Evolutionary conservation across 2,113 vertebrate species (phyloP).

Genomic region (Pyrgilauda ruficollis): DNA sequence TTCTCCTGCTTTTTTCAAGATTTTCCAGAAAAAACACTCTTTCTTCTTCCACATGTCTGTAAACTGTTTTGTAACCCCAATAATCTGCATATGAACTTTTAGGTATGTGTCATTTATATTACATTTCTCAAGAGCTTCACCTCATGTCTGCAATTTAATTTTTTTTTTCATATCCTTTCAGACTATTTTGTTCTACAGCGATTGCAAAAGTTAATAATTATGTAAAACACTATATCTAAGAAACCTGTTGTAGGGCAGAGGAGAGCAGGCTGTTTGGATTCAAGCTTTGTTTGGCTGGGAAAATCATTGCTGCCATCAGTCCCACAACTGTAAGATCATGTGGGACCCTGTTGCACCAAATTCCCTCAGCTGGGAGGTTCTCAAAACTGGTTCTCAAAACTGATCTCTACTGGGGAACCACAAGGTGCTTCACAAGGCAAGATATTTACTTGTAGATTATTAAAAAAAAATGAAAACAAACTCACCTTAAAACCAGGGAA

Average conservation of each 20-base stretch:
- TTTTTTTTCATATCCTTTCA: neutral
- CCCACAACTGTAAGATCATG: neutral
- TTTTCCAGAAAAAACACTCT: neutral
- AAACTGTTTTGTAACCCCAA: neutral
- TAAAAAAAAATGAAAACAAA: accelerated
- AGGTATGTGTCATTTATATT: neutral
- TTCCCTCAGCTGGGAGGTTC: neutral
- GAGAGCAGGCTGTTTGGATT: neutral
- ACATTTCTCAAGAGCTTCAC: neutral
- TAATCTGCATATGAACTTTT: neutral
- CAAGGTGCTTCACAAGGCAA: neutral
- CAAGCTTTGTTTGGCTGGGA: neutral
- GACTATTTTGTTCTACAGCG: neutral
- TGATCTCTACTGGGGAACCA: neutral
- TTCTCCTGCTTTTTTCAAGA: neutral
- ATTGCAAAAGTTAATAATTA: neutral
- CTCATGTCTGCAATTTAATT: neutral
- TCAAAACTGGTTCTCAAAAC: neutral
- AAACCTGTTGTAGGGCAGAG: neutral
- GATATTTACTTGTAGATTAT: neutral
- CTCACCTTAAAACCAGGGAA: neutral
- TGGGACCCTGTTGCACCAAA: neutral
- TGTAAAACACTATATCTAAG: neutral
- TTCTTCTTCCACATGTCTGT: neutral
- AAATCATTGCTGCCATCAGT: neutral